Evolutionary conservation across 2,797 vertebrate genomes (phyloP), one percentile per base, ranked within the genome.

Genomic region (Chloroceryle inda): DNA sequence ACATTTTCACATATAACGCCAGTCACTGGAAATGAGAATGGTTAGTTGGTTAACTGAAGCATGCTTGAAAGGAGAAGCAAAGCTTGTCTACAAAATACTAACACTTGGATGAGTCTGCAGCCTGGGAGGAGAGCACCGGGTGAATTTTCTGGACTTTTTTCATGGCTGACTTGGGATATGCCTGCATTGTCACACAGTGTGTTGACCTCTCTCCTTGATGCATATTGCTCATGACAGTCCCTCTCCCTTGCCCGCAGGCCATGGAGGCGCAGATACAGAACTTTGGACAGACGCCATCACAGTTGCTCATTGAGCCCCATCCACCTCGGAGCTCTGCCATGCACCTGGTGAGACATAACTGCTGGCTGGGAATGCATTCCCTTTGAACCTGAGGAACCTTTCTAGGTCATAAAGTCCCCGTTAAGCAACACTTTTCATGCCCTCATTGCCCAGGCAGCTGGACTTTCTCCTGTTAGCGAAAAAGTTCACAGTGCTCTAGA

Each of bases 261-360:
- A 99, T 99, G 98, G 99, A 99, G 98, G 98, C 98, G 72, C 99
- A 99, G 98, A 99, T 99, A 98, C 99, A 99, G 98, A 99, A 98
- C 98, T 98, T 99, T 99, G 99, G 99, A 99, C 99, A 99, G 99
- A 99, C 99, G 98, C 99, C 99, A 98, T 99, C 99, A 94, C 99
- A 99, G 99, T 99, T 99, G 99, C 99, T 99, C 98, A 99, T 99
- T 96, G 99, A 99, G 99, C 99, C 99, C 96, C 99, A 99, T 99
- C 99, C 99, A 85, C 99, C 99, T 97, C 99, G 99, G 97, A 99
- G 99, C 98, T 99, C 99, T 92, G 99, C 99, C 98, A 99, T 99
- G 99, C 99, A 99, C 99, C 99, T 99, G 99, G 99, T 99, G 98
- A 99, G 99, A 98, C 92, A 92, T 92, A 97, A 84, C 76, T 97